Conservation (phyloP, 2,113 vertebrate species). For the Apus apus region DNA sequence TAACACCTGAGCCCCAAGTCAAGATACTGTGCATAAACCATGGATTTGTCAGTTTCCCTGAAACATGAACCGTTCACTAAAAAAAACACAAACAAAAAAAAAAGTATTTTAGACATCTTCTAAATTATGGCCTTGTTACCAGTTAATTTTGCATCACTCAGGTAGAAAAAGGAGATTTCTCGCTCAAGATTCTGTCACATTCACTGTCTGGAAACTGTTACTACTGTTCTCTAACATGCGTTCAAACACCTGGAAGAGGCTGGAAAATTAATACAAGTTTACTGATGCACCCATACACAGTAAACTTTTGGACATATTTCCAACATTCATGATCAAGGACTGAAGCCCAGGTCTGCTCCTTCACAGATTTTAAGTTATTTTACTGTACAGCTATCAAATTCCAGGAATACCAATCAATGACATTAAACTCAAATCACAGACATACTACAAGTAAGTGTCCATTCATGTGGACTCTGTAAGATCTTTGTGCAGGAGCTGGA, state of each 20-base stretch:
- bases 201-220: neutral
- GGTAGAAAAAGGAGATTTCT: neutral
- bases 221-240: neutral
- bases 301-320: neutral
- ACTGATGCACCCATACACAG: neutral
- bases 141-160: neutral
- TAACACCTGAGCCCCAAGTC: conserved; percentile 78
- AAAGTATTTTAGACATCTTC: neutral
- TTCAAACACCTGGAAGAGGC: neutral
- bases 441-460: neutral
- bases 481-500: neutral
- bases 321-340: neutral
- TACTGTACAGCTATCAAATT: neutral
- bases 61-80: neutral
- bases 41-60: neutral
- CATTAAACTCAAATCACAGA: neutral
- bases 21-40: neutral
- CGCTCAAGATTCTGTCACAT: neutral
- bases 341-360: neutral
- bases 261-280: neutral
- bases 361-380: neutral
- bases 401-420: neutral
- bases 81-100: neutral
- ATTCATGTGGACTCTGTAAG: neutral
- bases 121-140: neutral